Evolutionary conservation across 2,888 invertebrate species (phyloP).

Genomic region (Meta bourneti): DNA sequence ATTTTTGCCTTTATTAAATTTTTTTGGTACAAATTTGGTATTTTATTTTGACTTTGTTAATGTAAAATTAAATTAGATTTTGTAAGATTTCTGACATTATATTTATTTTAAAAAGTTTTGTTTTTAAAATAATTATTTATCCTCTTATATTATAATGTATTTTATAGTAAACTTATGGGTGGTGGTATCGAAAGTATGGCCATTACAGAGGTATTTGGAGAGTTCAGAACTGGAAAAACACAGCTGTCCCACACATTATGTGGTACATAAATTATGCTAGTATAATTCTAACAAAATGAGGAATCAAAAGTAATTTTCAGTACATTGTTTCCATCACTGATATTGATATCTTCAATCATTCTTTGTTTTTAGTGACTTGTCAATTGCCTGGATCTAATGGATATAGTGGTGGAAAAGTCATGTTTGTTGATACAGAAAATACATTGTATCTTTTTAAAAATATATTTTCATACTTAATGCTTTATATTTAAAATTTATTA

Average conservation of each 20-base stretch:
- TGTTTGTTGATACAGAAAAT: slow-evolving; percentile 91
- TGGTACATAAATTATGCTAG: slow-evolving; percentile 79
- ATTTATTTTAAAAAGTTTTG: neutral
- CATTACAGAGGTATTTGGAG: slow-evolving; percentile 91
- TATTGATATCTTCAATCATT: neutral
- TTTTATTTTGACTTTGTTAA: neutral
- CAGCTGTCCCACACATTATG: slow-evolving; percentile 90
- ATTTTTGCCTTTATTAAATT: slow-evolving; percentile 10
- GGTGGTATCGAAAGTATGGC: slow-evolving; percentile 92
- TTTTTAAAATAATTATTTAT: neutral
- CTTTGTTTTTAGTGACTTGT: slow-evolving; percentile 84
- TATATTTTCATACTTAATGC: no score
- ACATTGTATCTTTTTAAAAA: slow-evolving; percentile 86
- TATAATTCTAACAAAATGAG: neutral
- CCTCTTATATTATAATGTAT: neutral
- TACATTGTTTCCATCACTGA: no score
- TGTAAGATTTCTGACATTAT: neutral
- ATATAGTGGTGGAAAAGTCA: slow-evolving; percentile 89
- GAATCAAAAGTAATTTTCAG: neutral
- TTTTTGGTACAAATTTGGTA: slow-evolving; percentile 13
- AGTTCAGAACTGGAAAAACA: slow-evolving; percentile 91
- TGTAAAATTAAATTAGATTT: neutral
- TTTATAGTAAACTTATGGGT: slow-evolving; percentile 86
- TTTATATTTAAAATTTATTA: neutral
- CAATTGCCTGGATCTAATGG: slow-evolving; percentile 87